phyloP scores from a whole-genome alignment of 1,140 invertebrate species.

The Archivesica marissinica region DNA sequence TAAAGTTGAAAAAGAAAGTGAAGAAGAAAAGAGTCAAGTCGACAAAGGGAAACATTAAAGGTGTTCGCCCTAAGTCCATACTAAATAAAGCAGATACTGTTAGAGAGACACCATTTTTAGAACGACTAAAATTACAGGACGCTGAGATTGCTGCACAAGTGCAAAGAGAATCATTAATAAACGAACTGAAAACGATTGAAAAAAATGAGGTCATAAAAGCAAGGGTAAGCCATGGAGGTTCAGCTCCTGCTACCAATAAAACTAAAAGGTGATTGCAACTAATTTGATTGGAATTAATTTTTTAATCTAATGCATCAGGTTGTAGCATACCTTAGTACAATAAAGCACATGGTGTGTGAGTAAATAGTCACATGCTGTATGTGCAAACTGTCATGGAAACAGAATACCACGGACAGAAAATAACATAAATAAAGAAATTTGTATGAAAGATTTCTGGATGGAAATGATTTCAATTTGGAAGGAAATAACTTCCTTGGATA shows the following conservation, averaged over 20 bases:
- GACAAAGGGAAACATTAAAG: conserved; percentile 29
- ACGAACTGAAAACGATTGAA: conserved; percentile 57
- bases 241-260: conserved; percentile 60
- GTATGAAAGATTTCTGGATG: no score
- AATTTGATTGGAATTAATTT: conserved; percentile 6
- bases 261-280: conserved; percentile 60
- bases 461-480: no score
- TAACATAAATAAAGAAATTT: no score
- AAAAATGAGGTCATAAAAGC: conserved; percentile 66
- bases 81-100: not conserved
- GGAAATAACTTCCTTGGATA: no score
- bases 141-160: conserved; percentile 18
- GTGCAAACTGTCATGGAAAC: no score
- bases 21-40: conserved; percentile 46
- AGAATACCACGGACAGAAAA: no score
- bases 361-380: no score
- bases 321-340: conserved; percentile 12
- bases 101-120: conserved; percentile 55
- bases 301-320: not conserved
- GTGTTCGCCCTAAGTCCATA: not conserved
- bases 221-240: conserved; percentile 61
- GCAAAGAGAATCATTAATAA: conserved; percentile 34
- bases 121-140: conserved; percentile 48
- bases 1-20: conserved; percentile 42
- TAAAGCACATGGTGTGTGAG: no score